Evolutionary conservation across 1,140 invertebrate species (phyloP).

Genomic region (Anastrepha obliqua): DNA sequence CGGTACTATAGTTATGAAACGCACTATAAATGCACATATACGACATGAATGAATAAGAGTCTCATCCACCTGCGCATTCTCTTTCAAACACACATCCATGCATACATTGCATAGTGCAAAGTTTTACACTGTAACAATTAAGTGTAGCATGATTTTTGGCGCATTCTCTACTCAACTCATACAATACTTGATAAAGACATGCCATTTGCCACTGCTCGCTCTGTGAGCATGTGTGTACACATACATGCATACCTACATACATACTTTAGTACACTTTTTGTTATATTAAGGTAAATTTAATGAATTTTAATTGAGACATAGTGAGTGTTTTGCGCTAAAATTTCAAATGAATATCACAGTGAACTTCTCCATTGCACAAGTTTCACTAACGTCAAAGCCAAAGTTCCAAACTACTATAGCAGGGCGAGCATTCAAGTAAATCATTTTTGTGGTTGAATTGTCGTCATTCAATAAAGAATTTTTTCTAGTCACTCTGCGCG

Average conservation of each 20-base stretch:
- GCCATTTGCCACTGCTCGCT: background rate
- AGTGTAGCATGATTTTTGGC: conserved; percentile 45
- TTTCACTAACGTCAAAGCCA: background rate
- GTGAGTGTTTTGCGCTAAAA: background rate
- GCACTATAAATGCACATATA: too few species aligned
- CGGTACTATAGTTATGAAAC: too few species aligned
- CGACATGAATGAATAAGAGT: background rate
- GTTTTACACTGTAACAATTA: conserved; percentile 29
- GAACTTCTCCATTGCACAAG: conserved; percentile 9
- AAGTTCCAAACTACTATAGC: background rate
- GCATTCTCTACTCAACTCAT: background rate
- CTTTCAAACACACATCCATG: background rate
- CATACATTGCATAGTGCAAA: background rate
- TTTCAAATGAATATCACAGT: background rate
- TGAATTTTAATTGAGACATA: conserved; percentile 73
- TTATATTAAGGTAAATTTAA: conserved; percentile 69
- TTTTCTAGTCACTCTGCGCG: background rate
- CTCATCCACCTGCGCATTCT: background rate
- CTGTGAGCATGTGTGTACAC: background rate
- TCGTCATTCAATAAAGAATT: conserved; percentile 21
- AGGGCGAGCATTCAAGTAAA: background rate
- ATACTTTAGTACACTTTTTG: conserved; percentile 37
- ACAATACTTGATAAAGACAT: background rate
- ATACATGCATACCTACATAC: too few species aligned
- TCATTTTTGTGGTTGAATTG: background rate